phyloP scores from a whole-genome alignment of 2,113 vertebrate genomes.

The Climacteris rufus region DNA sequence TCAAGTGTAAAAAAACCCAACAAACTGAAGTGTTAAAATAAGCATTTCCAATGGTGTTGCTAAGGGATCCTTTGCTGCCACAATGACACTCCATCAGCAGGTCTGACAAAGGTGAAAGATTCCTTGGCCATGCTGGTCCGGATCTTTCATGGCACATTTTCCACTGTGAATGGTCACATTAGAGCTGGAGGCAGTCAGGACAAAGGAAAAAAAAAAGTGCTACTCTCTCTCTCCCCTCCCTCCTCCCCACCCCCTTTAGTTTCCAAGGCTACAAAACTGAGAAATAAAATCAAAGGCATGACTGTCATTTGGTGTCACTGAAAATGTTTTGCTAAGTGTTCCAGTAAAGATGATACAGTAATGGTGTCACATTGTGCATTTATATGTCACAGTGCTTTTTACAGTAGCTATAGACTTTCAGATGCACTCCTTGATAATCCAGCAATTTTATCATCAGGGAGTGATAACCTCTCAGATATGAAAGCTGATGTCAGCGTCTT shows the following conservation, averaged over 20 bases:
- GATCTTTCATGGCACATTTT: not conserved
- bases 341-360: slow-evolving; percentile 45
- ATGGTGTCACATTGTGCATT: slow-evolving; percentile 16
- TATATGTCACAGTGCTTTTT: slow-evolving; percentile 40
- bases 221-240: too few relatives aligned
- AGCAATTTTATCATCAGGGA: slow-evolving; percentile 41
- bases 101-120: not conserved
- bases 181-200: not conserved
- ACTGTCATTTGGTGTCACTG: slow-evolving; percentile 29
- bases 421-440: slow-evolving; percentile 52
- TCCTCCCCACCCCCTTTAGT: not conserved
- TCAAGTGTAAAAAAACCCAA: not conserved
- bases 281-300: slow-evolving; percentile 1
- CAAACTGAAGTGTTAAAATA: not conserved
- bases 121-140: not conserved
- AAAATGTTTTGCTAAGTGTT: slow-evolving; percentile 50
- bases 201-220: not conserved
- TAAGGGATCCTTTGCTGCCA: not conserved
- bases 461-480: slow-evolving; percentile 30
- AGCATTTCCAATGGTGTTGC: not conserved
- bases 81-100: not conserved
- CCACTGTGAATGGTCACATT: not conserved
- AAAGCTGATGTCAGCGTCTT: slow-evolving; percentile 67
- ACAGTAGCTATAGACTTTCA: slow-evolving; percentile 41
- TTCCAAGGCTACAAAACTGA: not conserved